Evolutionary conservation across 2,888 invertebrate genomes (phyloP).

Genomic region (Clunio marinus): DNA sequence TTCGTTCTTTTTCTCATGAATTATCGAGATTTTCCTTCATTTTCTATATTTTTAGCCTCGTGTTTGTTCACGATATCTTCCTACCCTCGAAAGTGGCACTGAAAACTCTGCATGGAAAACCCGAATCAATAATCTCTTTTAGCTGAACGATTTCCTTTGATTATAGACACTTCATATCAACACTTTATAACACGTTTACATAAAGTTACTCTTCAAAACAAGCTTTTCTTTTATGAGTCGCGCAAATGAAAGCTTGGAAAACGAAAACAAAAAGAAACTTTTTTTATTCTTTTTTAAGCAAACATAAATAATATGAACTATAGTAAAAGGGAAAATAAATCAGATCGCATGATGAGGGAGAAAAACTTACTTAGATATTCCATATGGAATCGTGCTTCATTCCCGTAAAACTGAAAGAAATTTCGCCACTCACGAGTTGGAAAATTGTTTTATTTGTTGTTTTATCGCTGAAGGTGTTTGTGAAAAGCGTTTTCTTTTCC

Average conservation of each 20-base stretch:
- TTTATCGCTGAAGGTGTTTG: conserved; percentile 27
- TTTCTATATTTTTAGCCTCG: not conserved
- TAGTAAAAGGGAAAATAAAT: not conserved
- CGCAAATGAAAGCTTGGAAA: not conserved
- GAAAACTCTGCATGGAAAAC: not conserved
- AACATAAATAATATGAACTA: not conserved
- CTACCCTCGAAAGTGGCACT: not conserved
- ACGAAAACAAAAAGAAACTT: not conserved
- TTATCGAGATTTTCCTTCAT: not conserved
- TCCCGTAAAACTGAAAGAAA: not conserved
- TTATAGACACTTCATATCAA: conserved; percentile 18
- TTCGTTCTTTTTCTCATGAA: not conserved
- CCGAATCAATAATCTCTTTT: not conserved
- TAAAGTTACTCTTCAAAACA: not conserved
- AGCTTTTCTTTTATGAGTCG: not conserved
- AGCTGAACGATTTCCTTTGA: not conserved
- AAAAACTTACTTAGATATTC: not conserved
- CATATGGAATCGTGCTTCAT: conserved; percentile 3
- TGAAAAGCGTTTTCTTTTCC: conserved; percentile 6
- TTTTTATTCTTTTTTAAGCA: not conserved
- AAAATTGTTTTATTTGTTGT: conserved; percentile 25
- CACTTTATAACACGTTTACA: conserved; percentile 21
- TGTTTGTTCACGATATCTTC: not conserved
- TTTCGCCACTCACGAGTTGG: not conserved
- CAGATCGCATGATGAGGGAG: conserved; percentile 20